Base-by-base conservation (phyloP, 2,888 invertebrate species). In the Lasioglossum malachurum region DNA sequence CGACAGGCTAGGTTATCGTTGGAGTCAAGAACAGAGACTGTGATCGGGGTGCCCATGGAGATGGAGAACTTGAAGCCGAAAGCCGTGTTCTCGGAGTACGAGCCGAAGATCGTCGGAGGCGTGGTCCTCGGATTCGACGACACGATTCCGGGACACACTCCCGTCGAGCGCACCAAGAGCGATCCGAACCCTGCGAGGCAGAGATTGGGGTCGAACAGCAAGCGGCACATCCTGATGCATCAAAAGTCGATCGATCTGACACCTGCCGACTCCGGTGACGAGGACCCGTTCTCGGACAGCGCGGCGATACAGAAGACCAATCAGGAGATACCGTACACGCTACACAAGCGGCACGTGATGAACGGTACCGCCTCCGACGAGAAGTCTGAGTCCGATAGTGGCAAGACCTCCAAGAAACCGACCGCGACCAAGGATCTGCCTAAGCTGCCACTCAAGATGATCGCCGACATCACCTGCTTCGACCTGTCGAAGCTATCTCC, bases 241-340 rank as follows among this genome's bases (percentile, higher is more conserved):
- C 98, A 98, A 92, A 98, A 98, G 93, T 98, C 98, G 0, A 98
- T 98, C 84, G 98, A 98, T 93, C 95, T 98, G 46, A 98, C 98
- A 1, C 98, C 98, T 7, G 98, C 98, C 0, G 98, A 98, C 95
- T 98, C 98, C 0, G 98, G 98, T 85, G 98, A 98, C 92, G 98
- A 98, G 94, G 98, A 98, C 94, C 96, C 97, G 31, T 97, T 98
- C 82, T 97, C 97, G 71, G 94, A 96, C 46, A 96, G 96, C 53
- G 95, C 95, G 8, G 95, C 95, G 84, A 94, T 94, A 14, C 96
- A 96, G 85, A 96, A 96, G 90, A 80, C 93, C 1, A 94, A 93
- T 60, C 91, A 94, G 5, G 98, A 98, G 90, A 98, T 98, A 93
- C 98, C 98, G 0, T 98, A 98, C 92, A 97, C 98, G 10, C 95